A percentile compares a stretch with the other conserved stretches of the same genome.
Conservation (phyloP, 2,888 invertebrate species). For the Sussaba pulchella region DNA sequence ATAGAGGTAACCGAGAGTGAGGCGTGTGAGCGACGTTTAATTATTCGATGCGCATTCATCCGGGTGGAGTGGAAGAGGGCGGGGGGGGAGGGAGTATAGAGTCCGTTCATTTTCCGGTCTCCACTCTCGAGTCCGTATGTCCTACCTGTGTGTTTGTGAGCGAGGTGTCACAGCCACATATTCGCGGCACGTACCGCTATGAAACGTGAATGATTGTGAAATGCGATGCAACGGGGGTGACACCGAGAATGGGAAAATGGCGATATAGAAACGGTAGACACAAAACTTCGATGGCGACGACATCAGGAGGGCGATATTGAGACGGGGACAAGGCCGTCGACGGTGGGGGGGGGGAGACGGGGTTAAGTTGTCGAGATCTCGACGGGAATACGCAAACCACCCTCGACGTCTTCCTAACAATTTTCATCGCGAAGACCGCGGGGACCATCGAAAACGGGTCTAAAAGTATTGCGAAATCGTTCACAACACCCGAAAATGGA, state of each 20-base stretch:
- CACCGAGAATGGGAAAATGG: conserved; percentile 19
- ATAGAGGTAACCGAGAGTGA: conserved; percentile 40
- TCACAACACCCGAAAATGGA: too few species aligned
- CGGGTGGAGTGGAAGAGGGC: too few species aligned
- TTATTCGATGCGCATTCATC: conserved; percentile 76
- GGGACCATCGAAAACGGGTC: neutral
- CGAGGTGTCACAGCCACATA: conserved; percentile 46
- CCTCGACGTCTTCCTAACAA: neutral
- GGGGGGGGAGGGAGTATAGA: too few species aligned
- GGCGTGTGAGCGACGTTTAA: conserved; percentile 80
- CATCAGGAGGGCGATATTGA: too few species aligned
- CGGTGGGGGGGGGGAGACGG: too few species aligned
- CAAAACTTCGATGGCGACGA: conserved; percentile 21
- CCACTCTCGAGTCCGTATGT: conserved; percentile 15
- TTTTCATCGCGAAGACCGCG: neutral
- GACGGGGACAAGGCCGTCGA: too few species aligned
- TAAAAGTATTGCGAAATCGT: too few species aligned
- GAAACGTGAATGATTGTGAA: conserved; percentile 46
- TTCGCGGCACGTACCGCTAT: conserved; percentile 26
- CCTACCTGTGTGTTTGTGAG: conserved; percentile 2
- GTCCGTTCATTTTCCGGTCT: conserved; percentile 70
- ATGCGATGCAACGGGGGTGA: conserved; percentile 44
- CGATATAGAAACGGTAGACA: conserved; percentile 12
- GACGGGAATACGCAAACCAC: conserved; percentile 6
- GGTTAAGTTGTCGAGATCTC: neutral